Conservation (phyloP, 1,140 invertebrate genomes). For the Apis cerana region DNA sequence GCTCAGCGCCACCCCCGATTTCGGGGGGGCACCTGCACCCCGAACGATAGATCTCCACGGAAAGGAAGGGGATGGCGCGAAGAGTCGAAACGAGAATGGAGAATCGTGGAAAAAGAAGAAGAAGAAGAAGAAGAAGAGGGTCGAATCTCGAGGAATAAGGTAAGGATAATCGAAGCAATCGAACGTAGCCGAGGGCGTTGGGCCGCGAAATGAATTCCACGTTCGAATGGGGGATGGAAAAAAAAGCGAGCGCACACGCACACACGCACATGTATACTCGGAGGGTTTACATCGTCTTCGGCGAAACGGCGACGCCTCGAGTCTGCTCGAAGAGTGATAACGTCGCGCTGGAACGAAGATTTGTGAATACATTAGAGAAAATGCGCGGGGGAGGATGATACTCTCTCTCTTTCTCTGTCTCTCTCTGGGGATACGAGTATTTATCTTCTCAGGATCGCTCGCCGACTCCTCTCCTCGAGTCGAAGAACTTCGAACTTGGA, state of each 20-base stretch:
- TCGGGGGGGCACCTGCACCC: slow-evolving; percentile 17
- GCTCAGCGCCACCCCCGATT: slow-evolving; percentile 8
- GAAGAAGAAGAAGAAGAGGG: slow-evolving; percentile 19
- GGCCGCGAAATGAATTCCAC: slow-evolving; percentile 78
- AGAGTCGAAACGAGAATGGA: slow-evolving; percentile 51
- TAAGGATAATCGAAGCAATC: slow-evolving; percentile 78
- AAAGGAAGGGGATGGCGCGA: background rate
- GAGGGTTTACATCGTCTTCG: background rate
- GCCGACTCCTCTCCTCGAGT: slow-evolving; percentile 44
- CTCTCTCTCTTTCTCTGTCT: background rate
- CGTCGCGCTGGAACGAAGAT: slow-evolving; percentile 75
- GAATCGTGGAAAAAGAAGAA: slow-evolving; percentile 35
- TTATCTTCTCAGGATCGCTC: slow-evolving; percentile 66
- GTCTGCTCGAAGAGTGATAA: slow-evolving; percentile 75
- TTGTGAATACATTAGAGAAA: slow-evolving; percentile 78
- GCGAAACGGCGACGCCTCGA: slow-evolving; percentile 37
- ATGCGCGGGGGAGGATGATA: slow-evolving; percentile 56
- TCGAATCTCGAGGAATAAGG: slow-evolving; percentile 67
- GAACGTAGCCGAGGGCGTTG: slow-evolving; percentile 76
- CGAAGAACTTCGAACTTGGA: slow-evolving; percentile 48
- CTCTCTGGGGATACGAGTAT: slow-evolving; percentile 60
- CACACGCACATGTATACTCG: background rate
- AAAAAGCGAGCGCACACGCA: slow-evolving; percentile 17
- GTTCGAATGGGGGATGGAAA: slow-evolving; percentile 54
- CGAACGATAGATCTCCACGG: slow-evolving; percentile 33